phyloP scores from a whole-genome alignment of 2,113 vertebrate species.

The Python bivittatus region DNA sequence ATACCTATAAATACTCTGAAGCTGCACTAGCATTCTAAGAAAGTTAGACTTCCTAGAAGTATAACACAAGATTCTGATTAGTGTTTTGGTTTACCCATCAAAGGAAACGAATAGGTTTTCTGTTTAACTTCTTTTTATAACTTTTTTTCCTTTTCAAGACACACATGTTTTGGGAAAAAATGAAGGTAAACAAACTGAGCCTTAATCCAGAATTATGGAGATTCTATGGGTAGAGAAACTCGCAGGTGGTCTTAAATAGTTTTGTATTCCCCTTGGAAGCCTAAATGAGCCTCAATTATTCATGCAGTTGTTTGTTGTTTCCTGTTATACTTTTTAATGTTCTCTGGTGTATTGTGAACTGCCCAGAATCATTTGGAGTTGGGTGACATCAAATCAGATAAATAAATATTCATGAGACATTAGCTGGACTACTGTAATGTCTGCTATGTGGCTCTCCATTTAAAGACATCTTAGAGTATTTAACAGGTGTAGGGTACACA shows the following conservation, averaged over 20 bases:
- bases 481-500: neutral
- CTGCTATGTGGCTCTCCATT: neutral
- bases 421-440: neutral
- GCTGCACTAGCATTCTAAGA: constrained; percentile 41
- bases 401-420: neutral
- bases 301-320: neutral
- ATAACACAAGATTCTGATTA: constrained; percentile 52
- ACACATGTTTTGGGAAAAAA: neutral
- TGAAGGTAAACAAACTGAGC: neutral
- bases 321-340: neutral
- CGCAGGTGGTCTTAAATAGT: neutral
- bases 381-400: neutral
- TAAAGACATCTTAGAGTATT: neutral
- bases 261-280: neutral
- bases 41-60: constrained; percentile 80
- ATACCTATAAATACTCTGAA: constrained; percentile 74
- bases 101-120: constrained; percentile 50
- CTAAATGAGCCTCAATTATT: neutral
- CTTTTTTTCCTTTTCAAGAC: constrained; percentile 18
- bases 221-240: neutral
- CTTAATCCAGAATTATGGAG: neutral
- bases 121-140: constrained; percentile 37
- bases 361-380: neutral
- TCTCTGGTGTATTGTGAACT: neutral
- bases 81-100: constrained; percentile 54